These are phyloP conservation scores for Seira sanloemensis DNA, from an alignment of 2,888 invertebrate species.

Conservation along the genomic window DNA sequence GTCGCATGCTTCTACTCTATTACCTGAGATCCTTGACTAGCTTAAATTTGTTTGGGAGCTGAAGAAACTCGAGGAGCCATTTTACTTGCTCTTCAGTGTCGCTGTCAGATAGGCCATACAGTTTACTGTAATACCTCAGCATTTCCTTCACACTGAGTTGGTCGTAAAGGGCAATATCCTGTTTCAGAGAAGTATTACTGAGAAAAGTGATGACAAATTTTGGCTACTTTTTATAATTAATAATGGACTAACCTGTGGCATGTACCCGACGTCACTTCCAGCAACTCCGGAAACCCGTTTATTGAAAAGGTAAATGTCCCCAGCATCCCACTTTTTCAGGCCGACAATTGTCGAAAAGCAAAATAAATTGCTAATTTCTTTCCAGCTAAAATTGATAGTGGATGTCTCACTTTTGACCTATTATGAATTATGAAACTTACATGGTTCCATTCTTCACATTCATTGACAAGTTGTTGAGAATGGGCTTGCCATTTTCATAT, in stretches of 20 bases:
- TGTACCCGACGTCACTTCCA: constrained; percentile 77
- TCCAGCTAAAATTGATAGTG: too few species aligned
- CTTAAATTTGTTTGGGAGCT: constrained; percentile 44
- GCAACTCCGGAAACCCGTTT: constrained; percentile 75
- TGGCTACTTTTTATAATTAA: too few species aligned
- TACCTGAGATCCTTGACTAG: constrained; percentile 78
- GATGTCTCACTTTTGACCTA: too few species aligned
- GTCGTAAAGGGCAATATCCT: constrained; percentile 91
- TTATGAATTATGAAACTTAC: too few species aligned
- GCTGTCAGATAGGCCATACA: constrained; percentile 50
- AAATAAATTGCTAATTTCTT: too few species aligned
- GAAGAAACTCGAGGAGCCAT: constrained; percentile 51
- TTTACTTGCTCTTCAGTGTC: constrained; percentile 44
- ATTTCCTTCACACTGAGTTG: constrained; percentile 92
- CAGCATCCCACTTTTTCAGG: constrained; percentile 75
- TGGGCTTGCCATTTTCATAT: constrained; percentile 11
- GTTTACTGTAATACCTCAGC: constrained; percentile 48
- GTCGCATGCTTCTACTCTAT: too few species aligned
- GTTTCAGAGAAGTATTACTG: too few species aligned
- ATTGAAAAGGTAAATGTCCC: constrained; percentile 75
- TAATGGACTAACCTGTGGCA: constrained; percentile 76
- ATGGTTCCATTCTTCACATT: constrained; percentile 39
- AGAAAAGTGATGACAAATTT: too few species aligned
- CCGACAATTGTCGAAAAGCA: constrained; percentile 75
- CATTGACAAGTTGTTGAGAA: constrained; percentile 38